Conservation (phyloP, 2,113 vertebrate genomes). For the Pontoporia blainvillei region DNA sequence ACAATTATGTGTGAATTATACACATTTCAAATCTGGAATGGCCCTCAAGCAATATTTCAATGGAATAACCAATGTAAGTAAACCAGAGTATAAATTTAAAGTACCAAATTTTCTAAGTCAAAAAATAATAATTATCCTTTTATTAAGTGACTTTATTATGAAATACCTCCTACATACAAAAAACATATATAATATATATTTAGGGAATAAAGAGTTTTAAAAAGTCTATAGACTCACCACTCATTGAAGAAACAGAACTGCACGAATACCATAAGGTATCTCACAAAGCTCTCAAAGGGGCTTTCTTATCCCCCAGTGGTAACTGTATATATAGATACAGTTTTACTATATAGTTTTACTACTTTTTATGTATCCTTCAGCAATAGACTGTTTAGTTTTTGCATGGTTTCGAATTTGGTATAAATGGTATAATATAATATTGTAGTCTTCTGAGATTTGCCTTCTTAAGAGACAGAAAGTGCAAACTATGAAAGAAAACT, state of each 20-base stretch:
- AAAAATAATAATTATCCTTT: constrained; percentile 19
- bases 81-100: constrained; percentile 29
- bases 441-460: neutral
- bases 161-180: neutral
- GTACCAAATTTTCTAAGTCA: neutral
- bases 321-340: neutral
- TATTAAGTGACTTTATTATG: constrained; percentile 32
- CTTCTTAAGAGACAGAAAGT: neutral
- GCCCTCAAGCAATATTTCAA: constrained; percentile 12
- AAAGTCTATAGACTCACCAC: neutral
- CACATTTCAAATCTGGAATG: neutral
- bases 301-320: neutral
- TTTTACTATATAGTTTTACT: neutral
- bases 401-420: neutral
- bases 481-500: neutral
- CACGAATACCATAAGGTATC: neutral
- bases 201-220: neutral
- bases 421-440: neutral
- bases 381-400: neutral
- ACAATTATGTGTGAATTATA: constrained; percentile 17
- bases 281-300: neutral
- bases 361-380: neutral
- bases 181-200: neutral
- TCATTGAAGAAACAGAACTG: constrained; percentile 10
- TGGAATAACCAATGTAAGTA: neutral